phyloP scores from a whole-genome alignment of 2,888 invertebrate genomes.

The Malthinus seriepunctatus region DNA sequence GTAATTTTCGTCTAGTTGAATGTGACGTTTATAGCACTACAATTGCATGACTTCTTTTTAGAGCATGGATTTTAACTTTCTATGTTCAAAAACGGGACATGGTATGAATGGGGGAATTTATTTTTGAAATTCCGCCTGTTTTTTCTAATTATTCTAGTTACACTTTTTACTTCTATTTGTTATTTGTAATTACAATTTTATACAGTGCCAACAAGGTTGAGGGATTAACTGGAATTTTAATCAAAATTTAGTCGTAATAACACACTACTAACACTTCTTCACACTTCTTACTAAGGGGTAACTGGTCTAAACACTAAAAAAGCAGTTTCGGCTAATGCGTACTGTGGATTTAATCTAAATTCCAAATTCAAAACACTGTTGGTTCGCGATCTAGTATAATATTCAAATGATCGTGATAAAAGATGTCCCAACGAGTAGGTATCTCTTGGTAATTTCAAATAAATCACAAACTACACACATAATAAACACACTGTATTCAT shows the following conservation, averaged over 20 bases:
- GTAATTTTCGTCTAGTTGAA: slow-evolving; percentile 9
- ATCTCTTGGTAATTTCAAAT: no score
- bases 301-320: no score
- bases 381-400: no score
- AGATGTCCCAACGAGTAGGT: no score
- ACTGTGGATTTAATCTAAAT: no score
- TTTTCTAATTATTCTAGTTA: background rate
- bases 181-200: no score
- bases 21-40: slow-evolving; percentile 31
- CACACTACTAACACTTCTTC: no score
- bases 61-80: slow-evolving; percentile 38
- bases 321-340: no score
- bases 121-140: slow-evolving; percentile 9
- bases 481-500: background rate
- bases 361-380: no score
- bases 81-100: slow-evolving; percentile 45
- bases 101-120: slow-evolving; percentile 50
- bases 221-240: background rate
- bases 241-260: background rate
- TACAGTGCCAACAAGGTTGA: background rate
- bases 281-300: no score
- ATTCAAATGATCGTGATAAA: no score
- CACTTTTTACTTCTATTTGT: no score
- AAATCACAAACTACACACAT: background rate
- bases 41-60: slow-evolving; percentile 43